Base-by-base conservation (phyloP, 2,113 vertebrate genomes). In the Progne subis region DNA sequence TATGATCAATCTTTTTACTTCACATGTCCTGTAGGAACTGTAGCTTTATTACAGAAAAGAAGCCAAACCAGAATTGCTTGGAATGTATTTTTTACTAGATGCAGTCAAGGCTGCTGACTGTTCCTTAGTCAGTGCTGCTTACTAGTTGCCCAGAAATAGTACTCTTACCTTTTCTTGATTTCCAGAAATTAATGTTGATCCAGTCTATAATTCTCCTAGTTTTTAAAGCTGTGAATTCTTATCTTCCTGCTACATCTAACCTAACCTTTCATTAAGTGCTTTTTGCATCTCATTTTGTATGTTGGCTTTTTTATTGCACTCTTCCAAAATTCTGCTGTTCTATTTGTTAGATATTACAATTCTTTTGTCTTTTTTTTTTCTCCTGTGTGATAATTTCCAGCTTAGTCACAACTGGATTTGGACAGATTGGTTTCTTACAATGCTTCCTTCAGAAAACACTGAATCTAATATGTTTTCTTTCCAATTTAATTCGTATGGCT, bases 401-500 rank as follows among this genome's bases (percentile, higher is more conserved):
- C 52, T 81, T 24, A 46, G 21, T 47, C 47, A 59, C 52, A 63
- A 4, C 59, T 72, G 39, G 14, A 24, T 87, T 71, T 79, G 41
- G 44, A 64, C 37, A 76, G 24, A 39, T 55, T 50, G 25, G 9
- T 71, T 78, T 85, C 49, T 83, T 77, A 52, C 20, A 37, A 4
- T 60, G 20, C 25, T 94, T 81, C 14, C 41, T 64, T 76, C 63
- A 47, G 50, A 55, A 91, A 88, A 72, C 26, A 16, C 16, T 60
- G 9, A 60, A 13, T 57, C 9, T 52, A 39, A 3, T 32, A 8
- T 18, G 4, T 88, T 92, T 69, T 57, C 43, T 82, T 92, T 79
- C 41, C 44, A 29, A 0, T 68, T 59, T 47, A 79, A 50, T 68
- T 90, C 0, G 0, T 63, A 10, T 19, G 29, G 4, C 24, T 64